Base-by-base conservation (phyloP, 1,140 invertebrate species). In the Tetramorium simillimum region DNA sequence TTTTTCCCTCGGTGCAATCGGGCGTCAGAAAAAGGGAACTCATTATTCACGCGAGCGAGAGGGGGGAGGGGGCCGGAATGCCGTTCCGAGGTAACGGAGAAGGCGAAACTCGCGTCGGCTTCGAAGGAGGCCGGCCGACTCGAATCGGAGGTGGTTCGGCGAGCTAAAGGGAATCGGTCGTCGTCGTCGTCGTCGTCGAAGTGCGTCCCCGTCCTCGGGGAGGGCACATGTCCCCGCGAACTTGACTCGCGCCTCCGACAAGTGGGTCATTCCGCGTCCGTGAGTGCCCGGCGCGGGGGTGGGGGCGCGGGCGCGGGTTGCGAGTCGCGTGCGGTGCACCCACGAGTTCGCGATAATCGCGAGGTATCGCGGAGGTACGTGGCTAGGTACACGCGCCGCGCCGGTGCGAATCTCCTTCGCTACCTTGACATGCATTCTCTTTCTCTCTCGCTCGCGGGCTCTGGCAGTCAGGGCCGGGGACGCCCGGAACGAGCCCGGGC, bases 391-490 rank as follows among this genome's bases (percentile, higher is more conserved):
- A 24, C 65, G 37, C 12, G 4, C 14, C 18, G 6, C 63, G 28
- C 40, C 70, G 86, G 28, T 75, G 69, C 92, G 86, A 88, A 88
- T 88, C 86, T 89, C 87, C 90, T 88, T 87, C 91, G 91, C 91
- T 90, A 94, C 94, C 94, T 94, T 94, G 94, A 94, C 94, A 94
- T 91, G 91, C 89, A 93, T 94, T 93, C 91, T 86, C 91, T 85
- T 76, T 62, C 75, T 33, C 33, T 33, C 33, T 33, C 3, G 33
- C 33, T 33, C 33, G 33, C 33, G 58, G 49, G 63, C 73, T 81
- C 73, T 82, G 75, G 76, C 89, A 89, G 92, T 92, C 92, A 92
- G 90, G 90, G 92, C 85, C 91, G 92, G 88, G 89, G 89, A 67
- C 90, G 63, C 70, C 81, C 70, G 80, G 37, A 73, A 63, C 69